These are phyloP conservation scores for Tetropium fuscum DNA, from an alignment of 2,888 invertebrate species.

Conservation along the genomic window DNA sequence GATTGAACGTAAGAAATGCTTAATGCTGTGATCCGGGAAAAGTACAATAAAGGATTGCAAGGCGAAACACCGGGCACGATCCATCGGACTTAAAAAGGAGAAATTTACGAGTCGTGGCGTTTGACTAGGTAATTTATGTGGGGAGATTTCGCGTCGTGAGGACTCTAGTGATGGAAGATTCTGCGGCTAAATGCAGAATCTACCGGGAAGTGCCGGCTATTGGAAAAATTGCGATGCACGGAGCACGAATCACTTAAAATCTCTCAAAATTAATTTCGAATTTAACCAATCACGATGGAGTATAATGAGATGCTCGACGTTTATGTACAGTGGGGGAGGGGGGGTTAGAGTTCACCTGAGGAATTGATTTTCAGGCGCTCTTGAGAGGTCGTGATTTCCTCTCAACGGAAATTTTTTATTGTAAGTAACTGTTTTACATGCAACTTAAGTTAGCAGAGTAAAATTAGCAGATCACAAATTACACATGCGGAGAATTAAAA, in stretches of 20 bases:
- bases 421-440: no score
- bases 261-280: not conserved
- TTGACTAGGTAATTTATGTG: constrained; percentile 19
- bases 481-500: no score
- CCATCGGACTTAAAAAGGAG: constrained; percentile 29
- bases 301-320: not conserved
- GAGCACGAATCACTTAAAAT: not conserved
- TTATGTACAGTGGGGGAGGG: not conserved
- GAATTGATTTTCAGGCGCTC: no score
- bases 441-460: no score
- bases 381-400: no score
- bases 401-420: no score
- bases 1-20: no score
- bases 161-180: not conserved
- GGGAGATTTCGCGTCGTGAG: constrained; percentile 13
- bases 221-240: not conserved
- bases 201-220: no score
- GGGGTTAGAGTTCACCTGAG: no score
- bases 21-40: no score
- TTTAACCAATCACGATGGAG: not conserved
- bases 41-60: constrained; percentile 36
- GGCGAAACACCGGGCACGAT: constrained; percentile 31
- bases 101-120: constrained; percentile 19
- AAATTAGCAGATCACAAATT: no score
- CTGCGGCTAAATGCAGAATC: no score